These are phyloP conservation scores for Ficedula albicollis DNA, from an alignment of 2,797 vertebrate species.

Conservation along the genomic window DNA sequence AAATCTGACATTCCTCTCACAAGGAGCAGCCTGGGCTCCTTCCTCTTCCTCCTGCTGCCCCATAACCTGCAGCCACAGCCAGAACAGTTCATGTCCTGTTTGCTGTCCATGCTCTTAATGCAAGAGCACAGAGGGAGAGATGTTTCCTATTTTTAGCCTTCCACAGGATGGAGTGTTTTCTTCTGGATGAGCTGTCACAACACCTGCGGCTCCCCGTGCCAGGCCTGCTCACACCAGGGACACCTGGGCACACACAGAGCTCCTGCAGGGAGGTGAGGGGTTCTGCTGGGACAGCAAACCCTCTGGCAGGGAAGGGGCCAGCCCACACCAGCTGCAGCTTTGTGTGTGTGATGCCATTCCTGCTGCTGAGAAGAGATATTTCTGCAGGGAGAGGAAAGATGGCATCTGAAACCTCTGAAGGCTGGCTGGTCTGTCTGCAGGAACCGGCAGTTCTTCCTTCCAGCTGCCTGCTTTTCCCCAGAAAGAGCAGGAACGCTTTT, in stretches of 20 bases:
- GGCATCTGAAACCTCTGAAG: not conserved
- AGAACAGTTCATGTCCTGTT: not conserved
- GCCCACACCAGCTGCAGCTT: not conserved
- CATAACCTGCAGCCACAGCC: not conserved
- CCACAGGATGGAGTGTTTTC: not conserved
- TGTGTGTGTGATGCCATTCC: not conserved
- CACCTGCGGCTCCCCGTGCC: not conserved
- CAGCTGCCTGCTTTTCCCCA: not conserved
- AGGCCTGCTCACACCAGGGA: not conserved
- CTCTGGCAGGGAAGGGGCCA: not conserved
- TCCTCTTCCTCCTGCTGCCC: not conserved
- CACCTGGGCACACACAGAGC: fast-evolving
- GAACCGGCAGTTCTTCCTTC: not conserved
- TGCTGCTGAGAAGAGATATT: not conserved
- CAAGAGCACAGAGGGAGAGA: not conserved
- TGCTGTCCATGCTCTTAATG: not conserved
- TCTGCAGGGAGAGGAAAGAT: not conserved
- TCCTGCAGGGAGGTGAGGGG: not conserved
- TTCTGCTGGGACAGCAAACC: fast-evolving
- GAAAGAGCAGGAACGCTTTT: not conserved
- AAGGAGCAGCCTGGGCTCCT: not conserved
- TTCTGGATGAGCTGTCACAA: not conserved
- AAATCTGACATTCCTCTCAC: too few relatives aligned
- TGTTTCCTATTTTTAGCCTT: not conserved
- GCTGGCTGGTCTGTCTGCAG: not conserved